Base-by-base conservation (phyloP, 2,113 vertebrate genomes). In the Neomonachus schauinslandi region DNA sequence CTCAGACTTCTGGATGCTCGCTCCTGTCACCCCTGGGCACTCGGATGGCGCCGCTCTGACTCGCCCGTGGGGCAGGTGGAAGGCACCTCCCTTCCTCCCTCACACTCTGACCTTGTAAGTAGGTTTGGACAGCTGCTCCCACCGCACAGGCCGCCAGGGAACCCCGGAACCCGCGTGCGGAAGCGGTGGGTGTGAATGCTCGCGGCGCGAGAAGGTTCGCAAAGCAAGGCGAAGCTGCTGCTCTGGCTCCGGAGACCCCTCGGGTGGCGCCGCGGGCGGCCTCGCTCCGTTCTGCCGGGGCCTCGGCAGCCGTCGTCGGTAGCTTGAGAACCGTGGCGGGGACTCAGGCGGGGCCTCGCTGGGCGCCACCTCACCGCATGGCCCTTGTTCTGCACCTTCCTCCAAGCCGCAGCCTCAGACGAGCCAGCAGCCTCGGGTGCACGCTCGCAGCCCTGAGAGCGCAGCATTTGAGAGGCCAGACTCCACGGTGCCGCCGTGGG, bases 271-370 rank as follows among this genome's bases (percentile, higher is more conserved):
- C 10, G 1, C 10, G 1, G 0, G 53, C 22, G 3, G 8, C 6
- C 0, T 3, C 14, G 42, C 28, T 57, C 4, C 15, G 39, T 6
- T 67, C 57, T 36, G 1, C 12, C 51, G 74, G 26, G 0, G 0
- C n/a, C 5, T 42, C 3, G 1, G 46, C 22, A 5, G 13, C 39
- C 10, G 0, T 3, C 0, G 0, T 59, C 13, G 3, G 42, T 33
- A 53, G 7, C 36, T 16, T 1, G 53, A 51, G 51, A 46, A 10
- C 21, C 15, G 0, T 0, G 39, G 39, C 3, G 0, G 46, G 59
- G 92, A 24, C 63, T 42, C 4, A 5, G 28, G 42, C 11, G 0
- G 8, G 61, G 10, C 39, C 46, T 31, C 19, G 8, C 21, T 7
- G 4, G 57, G 57, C 0, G 1, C 39, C 55, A 28, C 76, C 81